phyloP scores from a whole-genome alignment of 2,113 vertebrate species.

The Aythya baeri region DNA sequence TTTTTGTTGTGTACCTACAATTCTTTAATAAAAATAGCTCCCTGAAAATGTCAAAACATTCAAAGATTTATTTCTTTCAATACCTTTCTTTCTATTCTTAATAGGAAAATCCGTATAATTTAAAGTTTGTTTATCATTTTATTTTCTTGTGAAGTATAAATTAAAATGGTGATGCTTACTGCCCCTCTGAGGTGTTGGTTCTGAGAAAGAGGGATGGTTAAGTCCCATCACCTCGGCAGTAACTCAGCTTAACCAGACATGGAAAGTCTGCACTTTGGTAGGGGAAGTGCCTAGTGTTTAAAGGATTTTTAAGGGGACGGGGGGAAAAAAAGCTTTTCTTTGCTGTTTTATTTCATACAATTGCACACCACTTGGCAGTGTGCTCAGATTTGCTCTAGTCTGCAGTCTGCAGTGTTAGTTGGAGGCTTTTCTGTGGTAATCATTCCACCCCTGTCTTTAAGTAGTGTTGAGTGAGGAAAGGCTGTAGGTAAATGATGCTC shows the following conservation, averaged over 20 bases:
- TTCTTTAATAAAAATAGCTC: slow-evolving; percentile 51
- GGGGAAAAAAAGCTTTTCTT: rapidly evolving
- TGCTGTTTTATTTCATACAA: not conserved
- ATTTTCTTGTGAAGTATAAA: slow-evolving; percentile 23
- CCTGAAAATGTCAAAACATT: slow-evolving; percentile 36
- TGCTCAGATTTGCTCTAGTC: not conserved
- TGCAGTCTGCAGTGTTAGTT: not conserved
- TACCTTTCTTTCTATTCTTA: not conserved
- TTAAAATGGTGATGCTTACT: not conserved
- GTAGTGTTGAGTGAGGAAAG: not conserved
- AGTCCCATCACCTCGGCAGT: not conserved
- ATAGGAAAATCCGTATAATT: slow-evolving; percentile 19
- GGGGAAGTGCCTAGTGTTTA: not conserved
- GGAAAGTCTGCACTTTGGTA: not conserved
- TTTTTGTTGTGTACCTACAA: slow-evolving; percentile 38
- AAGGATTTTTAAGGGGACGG: not conserved
- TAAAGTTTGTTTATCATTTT: slow-evolving; percentile 26
- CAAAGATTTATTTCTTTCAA: slow-evolving; percentile 31
- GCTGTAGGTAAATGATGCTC: not conserved
- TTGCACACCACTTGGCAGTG: not conserved
- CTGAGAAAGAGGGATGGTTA: not conserved
- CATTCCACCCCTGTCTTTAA: not conserved
- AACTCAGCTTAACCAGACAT: slow-evolving; percentile 13
- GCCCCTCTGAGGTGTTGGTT: slow-evolving; percentile 24
- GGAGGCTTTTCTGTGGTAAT: not conserved